phyloP scores from a whole-genome alignment of 2,888 invertebrate species.

The Polietes domitor region DNA sequence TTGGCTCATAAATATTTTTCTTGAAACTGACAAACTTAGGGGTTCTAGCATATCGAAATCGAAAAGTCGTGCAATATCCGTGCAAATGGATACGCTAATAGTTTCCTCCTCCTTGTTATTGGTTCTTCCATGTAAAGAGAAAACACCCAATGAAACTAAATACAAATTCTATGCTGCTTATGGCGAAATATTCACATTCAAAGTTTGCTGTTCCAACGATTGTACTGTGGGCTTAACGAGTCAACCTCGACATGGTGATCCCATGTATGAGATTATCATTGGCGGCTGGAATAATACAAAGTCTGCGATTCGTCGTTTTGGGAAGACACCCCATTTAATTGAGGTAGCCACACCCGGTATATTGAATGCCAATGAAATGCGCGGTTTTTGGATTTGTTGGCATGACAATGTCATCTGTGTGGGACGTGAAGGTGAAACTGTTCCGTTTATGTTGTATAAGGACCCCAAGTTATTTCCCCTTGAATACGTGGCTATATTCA shows the following conservation, averaged over 20 bases:
- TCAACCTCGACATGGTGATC: conserved; percentile 86
- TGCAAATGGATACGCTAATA: too few relatives aligned
- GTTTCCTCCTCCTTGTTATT: too few relatives aligned
- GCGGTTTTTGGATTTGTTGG: conserved; percentile 93
- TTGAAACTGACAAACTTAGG: too few relatives aligned
- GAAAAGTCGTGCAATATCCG: too few relatives aligned
- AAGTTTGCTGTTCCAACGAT: conserved; percentile 89
- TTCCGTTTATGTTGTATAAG: conserved; percentile 87
- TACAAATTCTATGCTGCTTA: background rate
- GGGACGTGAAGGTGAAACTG: conserved; percentile 87
- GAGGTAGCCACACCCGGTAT: conserved; percentile 87
- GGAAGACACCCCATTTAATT: conserved; percentile 85
- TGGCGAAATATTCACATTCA: conserved; percentile 85
- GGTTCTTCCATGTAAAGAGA: background rate
- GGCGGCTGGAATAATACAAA: conserved; percentile 94
- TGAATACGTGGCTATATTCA: conserved; percentile 89
- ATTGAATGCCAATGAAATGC: conserved; percentile 87
- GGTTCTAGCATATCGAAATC: too few relatives aligned
- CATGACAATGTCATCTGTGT: conserved; percentile 85
- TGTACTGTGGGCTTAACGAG: conserved; percentile 91
- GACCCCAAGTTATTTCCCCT: conserved; percentile 88
- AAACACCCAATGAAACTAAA: background rate
- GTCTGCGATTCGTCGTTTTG: conserved; percentile 90
- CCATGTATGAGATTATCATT: conserved; percentile 92
- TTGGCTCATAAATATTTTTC: too few relatives aligned